Evolutionary conservation across 2,888 invertebrate species (phyloP).

Genomic region (Eubasilissa splendida): DNA sequence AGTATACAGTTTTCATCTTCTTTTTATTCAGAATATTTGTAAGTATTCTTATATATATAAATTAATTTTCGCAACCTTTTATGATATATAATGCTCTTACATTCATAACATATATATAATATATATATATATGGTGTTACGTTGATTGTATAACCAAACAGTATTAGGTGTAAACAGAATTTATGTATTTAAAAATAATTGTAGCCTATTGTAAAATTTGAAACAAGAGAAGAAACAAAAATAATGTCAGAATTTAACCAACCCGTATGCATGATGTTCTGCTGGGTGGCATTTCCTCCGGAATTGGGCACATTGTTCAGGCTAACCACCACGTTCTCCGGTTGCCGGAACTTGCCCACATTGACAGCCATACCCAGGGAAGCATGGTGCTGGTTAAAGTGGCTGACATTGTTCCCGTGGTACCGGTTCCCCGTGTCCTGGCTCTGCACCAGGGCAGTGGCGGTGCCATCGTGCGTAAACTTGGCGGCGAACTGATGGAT

Average conservation of each 20-base stretch:
- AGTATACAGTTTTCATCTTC: no score
- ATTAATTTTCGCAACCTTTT: no score
- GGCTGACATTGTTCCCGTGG: slow-evolving; percentile 66
- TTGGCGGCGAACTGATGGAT: slow-evolving; percentile 90
- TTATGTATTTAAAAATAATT: no score
- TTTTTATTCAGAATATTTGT: no score
- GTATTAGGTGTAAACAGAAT: no score
- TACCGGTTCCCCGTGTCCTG: slow-evolving; percentile 62
- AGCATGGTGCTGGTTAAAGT: slow-evolving; percentile 72
- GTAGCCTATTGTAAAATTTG: no score
- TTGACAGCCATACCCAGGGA: slow-evolving; percentile 72
- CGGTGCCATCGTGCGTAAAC: slow-evolving; percentile 72
- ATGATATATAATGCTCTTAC: no score
- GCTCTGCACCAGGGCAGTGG: slow-evolving; percentile 66
- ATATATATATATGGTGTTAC: no score
- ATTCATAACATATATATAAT: no score
- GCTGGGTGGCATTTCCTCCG: slow-evolving; percentile 64
- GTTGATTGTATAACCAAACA: no score
- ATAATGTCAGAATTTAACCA: slow-evolving; percentile 25
- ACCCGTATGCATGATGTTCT: slow-evolving; percentile 66
- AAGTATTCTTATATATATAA: no score
- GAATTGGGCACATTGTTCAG: slow-evolving; percentile 72
- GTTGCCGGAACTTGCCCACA: slow-evolving; percentile 76
- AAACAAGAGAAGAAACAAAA: background rate
- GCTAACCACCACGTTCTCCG: slow-evolving; percentile 69